These are phyloP conservation scores for Monarcha castaneiventris DNA, from an alignment of 2,113 vertebrate genomes.

Conservation along the genomic window DNA sequence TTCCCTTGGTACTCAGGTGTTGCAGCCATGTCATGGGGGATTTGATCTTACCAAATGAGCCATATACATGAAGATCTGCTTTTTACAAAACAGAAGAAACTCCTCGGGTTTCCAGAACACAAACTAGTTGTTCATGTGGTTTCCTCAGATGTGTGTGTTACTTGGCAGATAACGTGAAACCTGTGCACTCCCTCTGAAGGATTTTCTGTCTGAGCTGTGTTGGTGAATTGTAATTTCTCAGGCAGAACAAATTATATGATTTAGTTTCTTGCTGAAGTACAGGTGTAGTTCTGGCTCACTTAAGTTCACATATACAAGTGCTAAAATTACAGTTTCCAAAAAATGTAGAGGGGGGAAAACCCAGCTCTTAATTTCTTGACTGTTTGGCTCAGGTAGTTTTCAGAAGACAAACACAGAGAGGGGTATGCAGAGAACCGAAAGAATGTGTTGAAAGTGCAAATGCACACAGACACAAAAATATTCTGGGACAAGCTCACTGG, in stretches of 20 bases:
- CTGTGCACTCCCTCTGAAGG: not conserved
- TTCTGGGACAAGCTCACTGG: fast-evolving
- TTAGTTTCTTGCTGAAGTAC: not conserved
- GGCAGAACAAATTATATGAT: not conserved
- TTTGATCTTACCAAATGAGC: not conserved
- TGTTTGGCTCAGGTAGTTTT: not conserved
- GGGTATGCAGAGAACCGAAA: not conserved
- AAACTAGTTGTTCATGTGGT: not conserved
- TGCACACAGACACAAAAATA: not conserved
- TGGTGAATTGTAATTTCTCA: not conserved
- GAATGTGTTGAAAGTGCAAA: not conserved
- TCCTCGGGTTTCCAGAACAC: not conserved
- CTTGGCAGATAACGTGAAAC: not conserved
- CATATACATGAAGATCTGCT: not conserved
- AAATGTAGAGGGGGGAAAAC: not conserved
- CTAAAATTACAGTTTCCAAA: not conserved
- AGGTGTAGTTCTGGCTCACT: not conserved
- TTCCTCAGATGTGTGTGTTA: not conserved
- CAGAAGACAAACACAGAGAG: not conserved
- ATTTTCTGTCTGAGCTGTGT: not conserved
- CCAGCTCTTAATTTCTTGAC: not conserved
- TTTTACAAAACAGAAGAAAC: not conserved
- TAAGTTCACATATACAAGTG: not conserved
- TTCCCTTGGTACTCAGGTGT: not conserved
- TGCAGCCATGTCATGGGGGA: not conserved